phyloP scores from a whole-genome alignment of 2,113 vertebrate species.

The Crocuta crocuta region DNA sequence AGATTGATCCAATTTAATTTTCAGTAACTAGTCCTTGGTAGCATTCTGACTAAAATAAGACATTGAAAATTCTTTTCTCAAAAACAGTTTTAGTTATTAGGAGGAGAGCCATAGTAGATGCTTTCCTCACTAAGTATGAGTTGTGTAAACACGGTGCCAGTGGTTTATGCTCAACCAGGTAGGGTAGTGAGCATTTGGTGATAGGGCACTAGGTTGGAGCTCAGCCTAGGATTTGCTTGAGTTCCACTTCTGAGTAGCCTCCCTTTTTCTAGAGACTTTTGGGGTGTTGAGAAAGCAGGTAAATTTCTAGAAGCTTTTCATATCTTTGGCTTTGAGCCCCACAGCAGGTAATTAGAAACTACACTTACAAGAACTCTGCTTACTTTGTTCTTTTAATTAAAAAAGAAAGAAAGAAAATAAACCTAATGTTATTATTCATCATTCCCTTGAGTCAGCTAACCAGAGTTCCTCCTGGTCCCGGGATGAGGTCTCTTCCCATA shows the following conservation, averaged over 20 bases:
- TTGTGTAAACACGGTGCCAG: background rate
- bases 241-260: background rate
- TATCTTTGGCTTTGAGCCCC: slow-evolving; percentile 17
- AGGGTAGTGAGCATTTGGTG: background rate
- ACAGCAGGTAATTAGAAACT: background rate
- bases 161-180: background rate
- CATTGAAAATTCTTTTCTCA: slow-evolving; percentile 4
- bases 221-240: background rate
- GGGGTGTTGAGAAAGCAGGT: background rate
- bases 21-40: background rate
- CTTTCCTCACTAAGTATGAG: background rate
- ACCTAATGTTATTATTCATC: background rate
- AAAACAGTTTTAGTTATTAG: background rate
- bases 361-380: background rate
- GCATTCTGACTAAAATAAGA: slow-evolving; percentile 35
- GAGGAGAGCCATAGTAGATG: background rate
- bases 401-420: background rate
- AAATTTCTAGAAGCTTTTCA: background rate
- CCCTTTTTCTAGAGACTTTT: background rate
- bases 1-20: background rate
- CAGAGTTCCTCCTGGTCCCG: background rate
- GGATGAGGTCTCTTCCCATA: background rate
- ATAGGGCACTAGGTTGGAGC: background rate
- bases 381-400: background rate
- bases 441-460: background rate